Evolutionary conservation across 2,888 invertebrate genomes (phyloP).

Genomic region (Parnassius glacialis): DNA sequence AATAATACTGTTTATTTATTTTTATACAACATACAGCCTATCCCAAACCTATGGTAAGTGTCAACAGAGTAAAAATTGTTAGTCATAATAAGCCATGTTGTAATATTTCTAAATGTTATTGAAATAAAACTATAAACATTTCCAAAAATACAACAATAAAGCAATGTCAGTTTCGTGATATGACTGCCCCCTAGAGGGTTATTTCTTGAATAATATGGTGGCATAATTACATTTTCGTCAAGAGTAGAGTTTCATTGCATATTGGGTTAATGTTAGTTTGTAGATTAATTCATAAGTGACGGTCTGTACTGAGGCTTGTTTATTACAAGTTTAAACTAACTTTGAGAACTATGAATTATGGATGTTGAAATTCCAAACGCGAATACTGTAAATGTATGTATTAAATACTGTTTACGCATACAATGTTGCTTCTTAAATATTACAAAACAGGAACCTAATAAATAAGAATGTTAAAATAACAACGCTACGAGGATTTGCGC

Average conservation of each 20-base stretch:
- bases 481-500: no score
- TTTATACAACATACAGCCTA: no score
- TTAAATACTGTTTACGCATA: no score
- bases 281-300: slow-evolving; percentile 4
- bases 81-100: no score
- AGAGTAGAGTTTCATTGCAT: slow-evolving; percentile 2
- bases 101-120: background rate
- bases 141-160: background rate
- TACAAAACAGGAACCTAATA: no score
- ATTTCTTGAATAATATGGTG: slow-evolving; percentile 4
- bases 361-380: no score
- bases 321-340: slow-evolving; percentile 7
- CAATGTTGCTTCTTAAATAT: no score
- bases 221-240: background rate
- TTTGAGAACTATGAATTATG: background rate
- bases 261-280: slow-evolving; percentile 1
- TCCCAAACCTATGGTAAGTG: no score
- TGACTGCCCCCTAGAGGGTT: slow-evolving; percentile 13
- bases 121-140: slow-evolving; percentile 8
- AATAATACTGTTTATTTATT: no score
- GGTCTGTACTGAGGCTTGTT: slow-evolving; percentile 2
- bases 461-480: no score
- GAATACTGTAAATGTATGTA: no score
- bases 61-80: no score
- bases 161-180: slow-evolving; percentile 9